Base-by-base conservation (phyloP, 1,140 invertebrate genomes). In the Brachionus rotundiformis region DNA sequence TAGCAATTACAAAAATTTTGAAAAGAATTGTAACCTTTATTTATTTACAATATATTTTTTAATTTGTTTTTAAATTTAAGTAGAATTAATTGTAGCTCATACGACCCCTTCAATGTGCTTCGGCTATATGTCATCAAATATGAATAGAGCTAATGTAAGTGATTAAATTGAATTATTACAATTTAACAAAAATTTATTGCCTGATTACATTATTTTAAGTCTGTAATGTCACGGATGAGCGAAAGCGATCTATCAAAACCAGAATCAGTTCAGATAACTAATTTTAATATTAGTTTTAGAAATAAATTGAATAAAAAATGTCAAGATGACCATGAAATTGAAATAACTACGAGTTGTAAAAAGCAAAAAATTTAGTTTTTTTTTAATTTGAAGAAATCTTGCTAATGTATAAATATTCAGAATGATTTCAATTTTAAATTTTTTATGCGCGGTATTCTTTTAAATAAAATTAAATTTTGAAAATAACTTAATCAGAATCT, bases 1-100 rank as follows among this genome's bases (percentile, higher is more conserved):
- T 13, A 77, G 11, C 10, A 47, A 16, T 0, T 77, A 29, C 31
- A 1, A 79, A 59, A 33, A 23, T 7, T 19, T 23, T 10, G 29
- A 63, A 59, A 54, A 79, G 47, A 41, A 33, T 36, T 79, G 31
- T 68, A 68, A 39, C 6, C 5, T 31, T 11, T 19, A 19, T 19
- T 68, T 68, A 6, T 27, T 23, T 63, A 6, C 25, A 61, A 61
- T n/a, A 11, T 33, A 33, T 19, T 68, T 33, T 39, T 31, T 23
- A 33, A n/a, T 41, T 7, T 59, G 13, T 25, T 23, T 27, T 59
- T n/a, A n/a, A n/a, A n/a, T 59, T 49, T 6, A 41, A 82, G 81
- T 82, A 49, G 81, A 82, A 54, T 82, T 82, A 16, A 68, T 82
- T 25, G 61, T 39, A 23, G 81, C 65, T 33, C 81, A 82, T 73